Conservation (phyloP, 2,113 vertebrate species). For the Malaclemys terrapin region DNA sequence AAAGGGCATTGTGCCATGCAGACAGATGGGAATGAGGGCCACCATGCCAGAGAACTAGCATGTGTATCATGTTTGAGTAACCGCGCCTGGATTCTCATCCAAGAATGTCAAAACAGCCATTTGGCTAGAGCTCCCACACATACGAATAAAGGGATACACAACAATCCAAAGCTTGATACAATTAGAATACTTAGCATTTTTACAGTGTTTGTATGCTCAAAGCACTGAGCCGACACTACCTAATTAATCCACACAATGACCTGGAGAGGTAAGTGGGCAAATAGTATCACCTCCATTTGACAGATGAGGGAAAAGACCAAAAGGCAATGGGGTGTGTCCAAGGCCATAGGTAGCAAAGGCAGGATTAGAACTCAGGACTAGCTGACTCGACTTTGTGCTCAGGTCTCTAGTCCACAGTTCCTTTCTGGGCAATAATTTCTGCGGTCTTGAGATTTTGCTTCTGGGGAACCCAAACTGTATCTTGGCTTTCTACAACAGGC, state of each 20-base stretch:
- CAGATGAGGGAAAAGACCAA: neutral
- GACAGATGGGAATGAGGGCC: constrained; percentile 47
- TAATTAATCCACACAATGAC: constrained; percentile 27
- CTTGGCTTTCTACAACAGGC: neutral
- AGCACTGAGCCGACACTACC: neutral
- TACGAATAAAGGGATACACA: neutral
- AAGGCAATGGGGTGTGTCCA: neutral
- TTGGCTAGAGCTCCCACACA: neutral
- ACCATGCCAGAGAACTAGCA: neutral
- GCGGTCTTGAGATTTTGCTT: constrained; percentile 24
- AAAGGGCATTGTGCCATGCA: constrained; percentile 33
- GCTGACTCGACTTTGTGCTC: neutral
- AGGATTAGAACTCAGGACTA: neutral
- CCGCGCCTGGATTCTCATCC: constrained; percentile 8
- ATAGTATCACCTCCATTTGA: neutral
- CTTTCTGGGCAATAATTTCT: neutral
- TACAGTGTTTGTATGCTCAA: constrained; percentile 5
- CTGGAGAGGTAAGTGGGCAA: neutral
- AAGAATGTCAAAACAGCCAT: neutral
- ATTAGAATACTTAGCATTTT: neutral
- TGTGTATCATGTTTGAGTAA: constrained; percentile 2
- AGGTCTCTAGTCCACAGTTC: neutral
- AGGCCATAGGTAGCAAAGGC: neutral
- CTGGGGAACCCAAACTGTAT: constrained; percentile 19
- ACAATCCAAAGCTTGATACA: neutral